Evolutionary conservation across 2,888 invertebrate genomes (phyloP).

Genomic region (Rhagonycha lutea): DNA sequence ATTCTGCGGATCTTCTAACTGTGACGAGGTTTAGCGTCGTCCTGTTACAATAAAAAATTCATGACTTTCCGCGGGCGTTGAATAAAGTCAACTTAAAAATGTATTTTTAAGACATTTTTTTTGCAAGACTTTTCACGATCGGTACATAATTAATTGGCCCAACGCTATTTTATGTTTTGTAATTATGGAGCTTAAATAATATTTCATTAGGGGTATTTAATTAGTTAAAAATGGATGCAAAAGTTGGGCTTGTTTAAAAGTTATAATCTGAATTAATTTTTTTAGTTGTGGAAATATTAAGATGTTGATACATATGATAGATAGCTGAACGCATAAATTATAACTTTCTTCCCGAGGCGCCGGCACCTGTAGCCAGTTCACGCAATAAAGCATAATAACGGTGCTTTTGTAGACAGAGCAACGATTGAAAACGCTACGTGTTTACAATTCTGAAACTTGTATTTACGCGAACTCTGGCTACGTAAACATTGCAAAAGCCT

Average conservation of each 20-base stretch:
- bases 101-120: background rate
- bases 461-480: slow-evolving; percentile 42
- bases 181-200: background rate
- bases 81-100: background rate
- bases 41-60: background rate
- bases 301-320: slow-evolving; percentile 25
- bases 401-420: slow-evolving; percentile 25
- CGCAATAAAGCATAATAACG: slow-evolving; percentile 31
- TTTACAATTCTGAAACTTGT: slow-evolving; percentile 45
- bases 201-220: background rate
- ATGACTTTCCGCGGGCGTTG: background rate
- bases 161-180: background rate
- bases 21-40: background rate
- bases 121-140: background rate
- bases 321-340: slow-evolving; percentile 34
- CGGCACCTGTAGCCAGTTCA: slow-evolving; percentile 31
- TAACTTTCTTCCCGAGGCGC: slow-evolving; percentile 31
- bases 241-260: background rate
- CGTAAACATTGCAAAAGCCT: slow-evolving; percentile 46
- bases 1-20: background rate
- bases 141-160: background rate
- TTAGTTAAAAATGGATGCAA: background rate
- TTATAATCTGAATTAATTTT: slow-evolving; percentile 18
- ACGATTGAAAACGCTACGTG: slow-evolving; percentile 33
- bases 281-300: slow-evolving; percentile 15